Percentiles rank a stretch among this genome's conserved stretches.
phyloP scores from a whole-genome alignment of 2,113 vertebrate genomes.

The Rhegmatorhina hoffmannsi region DNA sequence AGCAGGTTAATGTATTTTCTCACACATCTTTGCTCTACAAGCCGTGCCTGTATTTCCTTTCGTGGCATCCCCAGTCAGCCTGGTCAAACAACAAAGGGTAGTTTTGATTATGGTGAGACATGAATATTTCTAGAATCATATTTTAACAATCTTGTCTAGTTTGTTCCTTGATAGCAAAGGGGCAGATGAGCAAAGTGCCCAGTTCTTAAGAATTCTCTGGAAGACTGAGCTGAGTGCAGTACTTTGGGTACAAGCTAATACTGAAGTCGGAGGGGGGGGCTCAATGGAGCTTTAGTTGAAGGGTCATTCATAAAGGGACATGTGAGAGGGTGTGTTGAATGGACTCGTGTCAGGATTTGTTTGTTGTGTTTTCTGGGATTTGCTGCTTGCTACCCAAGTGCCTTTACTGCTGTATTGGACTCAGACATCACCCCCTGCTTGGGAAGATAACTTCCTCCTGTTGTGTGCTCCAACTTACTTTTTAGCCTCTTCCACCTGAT shows the following conservation, averaged over 20 bases:
- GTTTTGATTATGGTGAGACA: not conserved
- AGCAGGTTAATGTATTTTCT: not conserved
- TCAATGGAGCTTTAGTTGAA: not conserved
- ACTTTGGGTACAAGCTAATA: not conserved
- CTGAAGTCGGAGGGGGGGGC: not conserved
- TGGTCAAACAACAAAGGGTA: not conserved
- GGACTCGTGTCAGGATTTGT: constrained; percentile 21
- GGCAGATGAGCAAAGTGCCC: not conserved
- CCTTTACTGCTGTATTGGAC: not conserved
- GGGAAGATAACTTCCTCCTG: not conserved
- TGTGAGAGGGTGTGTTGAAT: not conserved
- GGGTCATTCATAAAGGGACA: not conserved
- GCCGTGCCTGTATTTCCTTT: not conserved
- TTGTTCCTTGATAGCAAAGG: not conserved
- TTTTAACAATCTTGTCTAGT: not conserved
- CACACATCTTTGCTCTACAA: not conserved
- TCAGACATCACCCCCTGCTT: not conserved
- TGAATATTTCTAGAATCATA: not conserved
- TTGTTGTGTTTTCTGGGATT: constrained; percentile 19
- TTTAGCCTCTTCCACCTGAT: constrained; percentile 4
- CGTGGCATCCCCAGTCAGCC: not conserved
- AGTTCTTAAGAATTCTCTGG: not conserved
- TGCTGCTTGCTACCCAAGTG: not conserved
- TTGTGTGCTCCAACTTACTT: not conserved
- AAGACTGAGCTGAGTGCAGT: not conserved